phyloP scores from a whole-genome alignment of 2,888 invertebrate species.

The Schizotus pectinicornis region DNA sequence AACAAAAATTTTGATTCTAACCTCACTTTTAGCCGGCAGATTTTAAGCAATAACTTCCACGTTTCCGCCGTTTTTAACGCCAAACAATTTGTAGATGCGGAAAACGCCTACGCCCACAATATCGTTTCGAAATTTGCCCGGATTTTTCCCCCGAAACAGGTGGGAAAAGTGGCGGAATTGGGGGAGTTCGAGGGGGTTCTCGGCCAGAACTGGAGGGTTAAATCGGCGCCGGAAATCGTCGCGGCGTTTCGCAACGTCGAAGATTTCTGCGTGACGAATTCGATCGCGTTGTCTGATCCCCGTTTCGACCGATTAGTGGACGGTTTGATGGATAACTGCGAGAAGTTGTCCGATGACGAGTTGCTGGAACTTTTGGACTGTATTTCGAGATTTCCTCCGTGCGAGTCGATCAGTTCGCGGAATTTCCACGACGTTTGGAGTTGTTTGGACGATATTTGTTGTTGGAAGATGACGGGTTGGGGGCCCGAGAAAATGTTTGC shows the following conservation, averaged over 20 bases:
- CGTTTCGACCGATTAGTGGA: constrained; percentile 55
- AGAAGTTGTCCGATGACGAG: constrained; percentile 64
- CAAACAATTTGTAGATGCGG: constrained; percentile 35
- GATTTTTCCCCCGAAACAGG: background rate
- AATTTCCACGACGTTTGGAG: constrained; percentile 72
- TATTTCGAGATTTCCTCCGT: constrained; percentile 62
- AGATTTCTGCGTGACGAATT: constrained; percentile 44
- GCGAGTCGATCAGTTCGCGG: constrained; percentile 61
- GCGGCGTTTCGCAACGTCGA: constrained; percentile 45
- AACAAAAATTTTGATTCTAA: no score
- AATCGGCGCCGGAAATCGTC: constrained; percentile 46
- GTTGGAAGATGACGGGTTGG: constrained; percentile 60
- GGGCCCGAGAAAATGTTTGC: constrained; percentile 62
- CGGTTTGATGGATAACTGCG: constrained; percentile 60
- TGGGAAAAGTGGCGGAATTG: constrained; percentile 4
- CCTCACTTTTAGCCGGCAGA: no score
- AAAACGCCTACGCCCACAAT: constrained; percentile 39
- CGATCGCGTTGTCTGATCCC: constrained; percentile 48
- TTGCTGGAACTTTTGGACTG: constrained; percentile 62
- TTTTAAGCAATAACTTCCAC: no score
- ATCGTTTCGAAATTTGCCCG: constrained; percentile 26
- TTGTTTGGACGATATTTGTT: constrained; percentile 71
- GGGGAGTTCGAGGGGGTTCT: constrained; percentile 40
- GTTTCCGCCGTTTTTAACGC: background rate
- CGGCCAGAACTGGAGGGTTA: constrained; percentile 44